A percentile compares a stretch with the other conserved stretches of the same genome.
Conservation (phyloP, 2,888 invertebrate genomes). For the Drosophila atroscutellata region DNA sequence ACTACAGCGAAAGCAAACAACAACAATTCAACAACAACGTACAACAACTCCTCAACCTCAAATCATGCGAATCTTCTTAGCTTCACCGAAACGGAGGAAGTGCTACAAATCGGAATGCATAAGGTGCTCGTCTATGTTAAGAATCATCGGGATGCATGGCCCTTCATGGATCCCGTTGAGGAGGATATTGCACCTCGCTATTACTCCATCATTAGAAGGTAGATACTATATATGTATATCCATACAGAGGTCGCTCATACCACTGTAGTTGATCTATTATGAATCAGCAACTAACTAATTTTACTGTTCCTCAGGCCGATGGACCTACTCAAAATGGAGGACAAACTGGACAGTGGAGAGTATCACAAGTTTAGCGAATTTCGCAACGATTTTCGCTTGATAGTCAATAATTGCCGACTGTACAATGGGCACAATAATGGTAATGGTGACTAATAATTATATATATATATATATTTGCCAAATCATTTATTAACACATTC, state of each 20-base stretch:
- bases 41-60: constrained; percentile 83
- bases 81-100: constrained; percentile 93
- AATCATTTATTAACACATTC: neutral
- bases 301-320: constrained; percentile 87
- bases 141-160: constrained; percentile 96
- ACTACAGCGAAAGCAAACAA: constrained; percentile 54
- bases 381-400: constrained; percentile 94
- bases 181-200: constrained; percentile 96
- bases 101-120: constrained; percentile 95
- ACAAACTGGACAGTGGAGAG: constrained; percentile 92
- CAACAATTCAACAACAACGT: constrained; percentile 63
- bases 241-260: neutral
- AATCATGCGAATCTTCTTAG: constrained; percentile 86
- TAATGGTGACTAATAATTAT: constrained; percentile 85
- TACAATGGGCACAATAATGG: constrained; percentile 95
- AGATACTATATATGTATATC: neutral
- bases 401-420: constrained; percentile 95
- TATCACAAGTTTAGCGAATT: constrained; percentile 93
- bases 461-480: neutral
- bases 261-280: neutral
- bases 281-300: neutral
- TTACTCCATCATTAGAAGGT: constrained; percentile 89
- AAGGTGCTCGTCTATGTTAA: constrained; percentile 95
- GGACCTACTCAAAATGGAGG: constrained; percentile 95
- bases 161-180: constrained; percentile 96